Percentiles rank a stretch among this genome's conserved stretches.
Conservation (phyloP, 2,797 vertebrate genomes). For the Anguilla anguilla region DNA sequence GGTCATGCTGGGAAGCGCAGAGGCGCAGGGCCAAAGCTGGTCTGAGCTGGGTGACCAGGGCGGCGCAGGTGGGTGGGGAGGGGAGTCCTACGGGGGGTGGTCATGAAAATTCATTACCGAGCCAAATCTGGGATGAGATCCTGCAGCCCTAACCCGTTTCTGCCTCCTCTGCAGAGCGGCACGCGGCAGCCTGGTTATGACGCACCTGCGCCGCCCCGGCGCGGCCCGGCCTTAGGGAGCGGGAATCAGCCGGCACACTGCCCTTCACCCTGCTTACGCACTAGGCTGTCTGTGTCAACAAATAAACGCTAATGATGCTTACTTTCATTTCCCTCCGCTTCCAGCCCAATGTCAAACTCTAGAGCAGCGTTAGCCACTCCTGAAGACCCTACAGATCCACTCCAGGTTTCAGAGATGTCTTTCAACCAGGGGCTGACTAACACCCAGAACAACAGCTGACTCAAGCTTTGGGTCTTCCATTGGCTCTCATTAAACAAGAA, state of each 20-base stretch:
- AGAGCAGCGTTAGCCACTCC: background rate
- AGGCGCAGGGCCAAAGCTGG: slow-evolving; percentile 21
- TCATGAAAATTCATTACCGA: slow-evolving; percentile 34
- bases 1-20: slow-evolving; percentile 48
- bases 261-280: background rate
- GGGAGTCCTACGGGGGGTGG: background rate
- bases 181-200: background rate
- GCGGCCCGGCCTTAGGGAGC: background rate
- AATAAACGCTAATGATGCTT: background rate
- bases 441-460: background rate
- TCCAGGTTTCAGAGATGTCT: background rate
- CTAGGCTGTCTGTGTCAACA: background rate
- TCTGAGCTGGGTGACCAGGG: slow-evolving; percentile 14
- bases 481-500: background rate
- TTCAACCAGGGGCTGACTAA: background rate
- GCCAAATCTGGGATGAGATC: background rate
- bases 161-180: background rate
- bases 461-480: background rate
- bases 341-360: background rate
- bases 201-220: background rate
- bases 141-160: background rate
- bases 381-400: background rate
- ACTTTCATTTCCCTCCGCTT: background rate
- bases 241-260: background rate
- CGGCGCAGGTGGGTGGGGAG: slow-evolving; percentile 9